Base-by-base conservation (phyloP, 2,797 vertebrate species). In the Prunella strophiata region DNA sequence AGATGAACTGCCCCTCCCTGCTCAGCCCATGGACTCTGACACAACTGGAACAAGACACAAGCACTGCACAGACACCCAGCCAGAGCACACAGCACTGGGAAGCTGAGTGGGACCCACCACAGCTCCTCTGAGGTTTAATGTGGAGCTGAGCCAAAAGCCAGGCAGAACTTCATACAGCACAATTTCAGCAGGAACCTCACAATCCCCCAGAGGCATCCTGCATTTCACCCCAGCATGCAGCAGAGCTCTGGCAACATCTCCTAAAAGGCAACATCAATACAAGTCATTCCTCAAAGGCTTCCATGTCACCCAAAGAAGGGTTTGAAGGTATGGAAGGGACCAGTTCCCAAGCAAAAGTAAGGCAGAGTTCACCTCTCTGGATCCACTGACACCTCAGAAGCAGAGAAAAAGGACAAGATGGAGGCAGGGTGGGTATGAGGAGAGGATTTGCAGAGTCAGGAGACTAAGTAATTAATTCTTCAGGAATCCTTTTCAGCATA, bases 251-350 rank as follows among this genome's bases (percentile, higher is more conserved):
- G 13, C 34, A 54, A 32, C 36, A 20, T 19, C 66, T 72, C 32
- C 62, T 36, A 9, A 54, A 40, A 38, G 9, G 40, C 0, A 0
- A 62, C 50, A 84, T 22, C 11, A n/a, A 42, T 2, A 34, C 25
- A 36, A 67, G 25, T 14, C 40, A 40, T 4, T 62, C 45, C 68
- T 80, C 52, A 54, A 52, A 81, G 45, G 48, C 22, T 85, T 82
- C 59, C 55, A 51, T 4, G 15, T 17, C 82, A 81, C 5, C 29
- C 42, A 59, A 58, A 90, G 50, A 65, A 50, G 13, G 48, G 50
- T 13, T 38, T 7, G 25, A 76, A 85, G 32, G 30, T 16, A 43
- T 2, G 21, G 27, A 88, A 62, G 36, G 42, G 40, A 83, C 6
- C 16, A 32, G 45, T 6, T 92, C 47, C 55, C 45, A 74, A 66